Base-by-base conservation (phyloP, 2,888 invertebrate species). In the Prenolepis imparis region DNA sequence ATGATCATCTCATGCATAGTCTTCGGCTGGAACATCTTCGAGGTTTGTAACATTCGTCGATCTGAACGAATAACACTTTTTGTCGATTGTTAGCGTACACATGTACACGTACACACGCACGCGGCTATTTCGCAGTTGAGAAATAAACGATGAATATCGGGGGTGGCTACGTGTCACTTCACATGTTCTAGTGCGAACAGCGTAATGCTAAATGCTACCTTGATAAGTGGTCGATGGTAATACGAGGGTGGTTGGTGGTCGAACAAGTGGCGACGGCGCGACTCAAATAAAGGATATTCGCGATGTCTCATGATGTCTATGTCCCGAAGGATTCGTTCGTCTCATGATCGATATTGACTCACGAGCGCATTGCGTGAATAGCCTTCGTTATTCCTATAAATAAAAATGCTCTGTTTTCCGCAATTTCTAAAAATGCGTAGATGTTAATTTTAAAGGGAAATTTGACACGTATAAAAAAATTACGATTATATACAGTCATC, bases 21-120 rank as follows among this genome's bases (percentile, higher is more conserved):
- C 24, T 81, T 81, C 24, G 86, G 73, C 3, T 75, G 55, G 18
- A 57, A 9, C 88, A 89, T 89, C 15, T 44, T 59, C n/a, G 28
- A 57, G 18, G 61, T 41, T 9, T 6, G 15, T 12, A 11, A 18
- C 52, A 28, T n/a, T 41, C 41, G 18, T 3, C 24, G 21, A 21
- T 3, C 3, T 78, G 21, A 44, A 41, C n/a, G n/a, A 32, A 52
- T 11, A 18, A 11, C 36, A 55, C 52, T 11, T 32, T 59, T 57
- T 5, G 32, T 15, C 11, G 41, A n/a, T 0, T 36, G 15, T 15
- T 1, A 12, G 4, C 41, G 21, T 21, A 12, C 21, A 66, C 18
- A 24, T 36, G 36, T 8, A 66, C 11, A 36, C 61, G 8, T 1
- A 28, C 39, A 11, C 32, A 21, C 41, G 3, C 66, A 52, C n/a